A percentile compares a stretch with the other conserved stretches of the same genome.
These are phyloP conservation scores for Polyodon spathula DNA, from an alignment of 2,113 vertebrate genomes.

Conservation along the genomic window DNA sequence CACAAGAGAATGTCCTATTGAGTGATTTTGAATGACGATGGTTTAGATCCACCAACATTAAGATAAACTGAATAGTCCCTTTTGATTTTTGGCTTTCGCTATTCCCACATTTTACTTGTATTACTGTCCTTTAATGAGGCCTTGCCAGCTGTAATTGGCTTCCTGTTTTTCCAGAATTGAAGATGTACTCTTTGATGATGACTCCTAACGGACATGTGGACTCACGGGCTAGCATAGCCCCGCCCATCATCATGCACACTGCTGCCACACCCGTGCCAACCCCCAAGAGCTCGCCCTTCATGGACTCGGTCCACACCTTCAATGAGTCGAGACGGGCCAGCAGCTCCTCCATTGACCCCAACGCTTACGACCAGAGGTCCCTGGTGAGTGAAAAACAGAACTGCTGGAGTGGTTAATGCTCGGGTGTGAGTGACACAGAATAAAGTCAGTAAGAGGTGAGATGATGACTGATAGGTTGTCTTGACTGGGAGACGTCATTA, in stretches of 20 bases:
- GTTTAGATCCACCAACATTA: too few species aligned
- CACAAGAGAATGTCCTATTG: too few species aligned
- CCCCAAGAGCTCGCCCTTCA: conserved; percentile 77
- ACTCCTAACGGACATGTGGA: conserved; percentile 87
- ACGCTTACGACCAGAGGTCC: conserved; percentile 74
- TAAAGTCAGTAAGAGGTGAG: too few species aligned
- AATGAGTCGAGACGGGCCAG: conserved; percentile 69
- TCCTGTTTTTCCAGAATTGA: conserved; percentile 62
- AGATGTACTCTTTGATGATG: conserved; percentile 83
- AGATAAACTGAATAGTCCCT: too few species aligned
- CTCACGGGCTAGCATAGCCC: conserved; percentile 60
- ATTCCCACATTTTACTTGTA: too few species aligned
- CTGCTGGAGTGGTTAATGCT: background rate
- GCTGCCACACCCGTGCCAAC: conserved; percentile 92
- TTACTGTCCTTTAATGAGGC: background rate
- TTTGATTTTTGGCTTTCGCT: too few species aligned
- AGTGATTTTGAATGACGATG: too few species aligned
- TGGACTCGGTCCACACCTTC: conserved; percentile 58
- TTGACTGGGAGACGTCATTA: too few species aligned
- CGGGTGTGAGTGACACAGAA: background rate
- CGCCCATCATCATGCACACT: conserved; percentile 85
- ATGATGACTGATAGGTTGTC: too few species aligned
- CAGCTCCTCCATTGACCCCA: conserved; percentile 66
- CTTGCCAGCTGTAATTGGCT: too few species aligned
- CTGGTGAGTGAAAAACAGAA: conserved; percentile 58